phyloP scores from a whole-genome alignment of 2,797 vertebrate genomes.

The Smutsia gigantea region DNA sequence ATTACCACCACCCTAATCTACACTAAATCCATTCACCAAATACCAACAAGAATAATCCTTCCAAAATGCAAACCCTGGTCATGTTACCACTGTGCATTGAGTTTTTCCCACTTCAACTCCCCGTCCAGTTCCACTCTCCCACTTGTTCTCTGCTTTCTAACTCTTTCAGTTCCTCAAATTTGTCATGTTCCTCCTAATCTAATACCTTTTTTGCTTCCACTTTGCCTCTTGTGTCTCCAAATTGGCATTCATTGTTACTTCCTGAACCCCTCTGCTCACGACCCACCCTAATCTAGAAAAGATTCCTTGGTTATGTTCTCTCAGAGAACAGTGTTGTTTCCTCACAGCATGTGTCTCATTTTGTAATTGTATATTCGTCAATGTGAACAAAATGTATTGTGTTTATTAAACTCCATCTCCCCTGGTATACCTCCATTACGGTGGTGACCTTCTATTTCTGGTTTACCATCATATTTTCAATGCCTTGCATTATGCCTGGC shows the following conservation, averaged over 20 bases:
- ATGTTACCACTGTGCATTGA: neutral
- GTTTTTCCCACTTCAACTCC: neutral
- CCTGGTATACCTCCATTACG: neutral
- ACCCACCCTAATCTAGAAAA: neutral
- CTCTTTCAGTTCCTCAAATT: neutral
- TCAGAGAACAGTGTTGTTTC: neutral
- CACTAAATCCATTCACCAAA: neutral
- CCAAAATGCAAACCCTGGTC: neutral
- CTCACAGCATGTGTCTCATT: neutral
- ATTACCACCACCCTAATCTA: neutral
- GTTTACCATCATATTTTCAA: neutral
- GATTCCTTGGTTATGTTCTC: neutral
- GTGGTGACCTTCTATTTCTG: neutral
- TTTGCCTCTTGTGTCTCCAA: neutral
- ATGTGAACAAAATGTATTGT: neutral
- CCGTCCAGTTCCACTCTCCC: neutral
- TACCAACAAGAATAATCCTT: neutral
- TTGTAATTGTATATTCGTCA: conserved; percentile 14
- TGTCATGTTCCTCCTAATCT: neutral
- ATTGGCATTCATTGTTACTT: neutral
- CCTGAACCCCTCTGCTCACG: neutral
- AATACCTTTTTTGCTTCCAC: neutral
- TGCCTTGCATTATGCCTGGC: neutral
- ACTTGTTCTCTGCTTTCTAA: neutral
- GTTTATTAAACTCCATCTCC: neutral